Percentiles rank a stretch among this genome's conserved stretches.
These are phyloP conservation scores for Schizopygopsis pylzovi DNA, from an alignment of 2,797 vertebrate genomes.

Conservation along the genomic window DNA sequence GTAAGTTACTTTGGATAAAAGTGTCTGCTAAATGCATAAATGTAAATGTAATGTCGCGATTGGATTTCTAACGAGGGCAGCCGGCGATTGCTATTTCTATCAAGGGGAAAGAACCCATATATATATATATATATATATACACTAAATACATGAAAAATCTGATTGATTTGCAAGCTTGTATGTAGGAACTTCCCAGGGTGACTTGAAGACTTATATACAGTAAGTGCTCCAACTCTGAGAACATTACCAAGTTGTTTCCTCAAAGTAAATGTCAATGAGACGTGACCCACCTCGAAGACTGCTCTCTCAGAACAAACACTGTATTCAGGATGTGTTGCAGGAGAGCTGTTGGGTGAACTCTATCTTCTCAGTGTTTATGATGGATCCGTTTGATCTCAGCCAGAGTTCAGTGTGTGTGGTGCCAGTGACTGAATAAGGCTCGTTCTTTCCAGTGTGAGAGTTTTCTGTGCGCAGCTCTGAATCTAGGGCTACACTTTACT, in stretches of 20 bases:
- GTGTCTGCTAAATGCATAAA: no score
- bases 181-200: background rate
- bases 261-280: conserved; percentile 8
- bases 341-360: background rate
- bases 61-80: no score
- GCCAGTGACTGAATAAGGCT: background rate
- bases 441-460: background rate
- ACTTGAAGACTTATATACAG: background rate
- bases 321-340: conserved; percentile 5
- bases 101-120: no score
- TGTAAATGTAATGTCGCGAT: no score
- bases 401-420: background rate
- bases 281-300: background rate
- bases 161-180: background rate
- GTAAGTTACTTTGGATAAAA: no score
- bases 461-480: background rate
- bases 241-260: background rate
- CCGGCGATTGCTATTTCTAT: no score
- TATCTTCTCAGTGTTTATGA: background rate
- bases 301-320: background rate
- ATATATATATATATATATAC: no score
- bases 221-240: background rate
- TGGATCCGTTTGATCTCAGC: background rate
- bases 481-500: background rate
- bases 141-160: no score